phyloP scores from a whole-genome alignment of 2,797 vertebrate genomes.

The Gymnodraco acuticeps region DNA sequence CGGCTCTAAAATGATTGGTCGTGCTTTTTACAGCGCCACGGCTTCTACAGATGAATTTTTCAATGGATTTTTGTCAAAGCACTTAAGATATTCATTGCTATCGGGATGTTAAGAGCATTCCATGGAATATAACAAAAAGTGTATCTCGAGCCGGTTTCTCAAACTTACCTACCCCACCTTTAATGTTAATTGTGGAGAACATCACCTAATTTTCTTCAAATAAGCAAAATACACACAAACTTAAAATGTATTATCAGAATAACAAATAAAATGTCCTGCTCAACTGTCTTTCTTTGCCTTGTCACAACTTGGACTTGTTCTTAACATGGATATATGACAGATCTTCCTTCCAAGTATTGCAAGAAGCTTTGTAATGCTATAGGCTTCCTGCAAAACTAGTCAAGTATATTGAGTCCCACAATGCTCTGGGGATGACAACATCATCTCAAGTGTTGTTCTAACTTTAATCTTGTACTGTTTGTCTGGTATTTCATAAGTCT shows the following conservation, averaged over 20 bases:
- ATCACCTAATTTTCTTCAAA: too few relatives aligned
- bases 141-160: too few relatives aligned
- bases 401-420: constrained; percentile 27
- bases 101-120: too few relatives aligned
- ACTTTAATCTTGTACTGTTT: too few relatives aligned
- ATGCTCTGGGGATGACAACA: constrained; percentile 23
- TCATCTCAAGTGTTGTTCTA: constrained; percentile 33
- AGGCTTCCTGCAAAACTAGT: constrained; percentile 27
- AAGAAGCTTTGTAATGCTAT: not conserved
- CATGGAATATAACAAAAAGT: too few relatives aligned
- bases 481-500: too few relatives aligned
- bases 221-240: not conserved
- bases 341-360: constrained; percentile 10
- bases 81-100: too few relatives aligned
- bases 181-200: not conserved
- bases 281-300: not conserved
- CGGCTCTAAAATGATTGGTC: too few relatives aligned
- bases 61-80: too few relatives aligned
- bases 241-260: not conserved
- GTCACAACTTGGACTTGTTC: not conserved
- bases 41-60: too few relatives aligned
- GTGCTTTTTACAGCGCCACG: too few relatives aligned
- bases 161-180: too few relatives aligned
- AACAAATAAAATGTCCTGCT: not conserved
- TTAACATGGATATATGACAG: not conserved